Evolutionary conservation across 1,140 invertebrate species (phyloP).

Genomic region (Drosophila funebris): DNA sequence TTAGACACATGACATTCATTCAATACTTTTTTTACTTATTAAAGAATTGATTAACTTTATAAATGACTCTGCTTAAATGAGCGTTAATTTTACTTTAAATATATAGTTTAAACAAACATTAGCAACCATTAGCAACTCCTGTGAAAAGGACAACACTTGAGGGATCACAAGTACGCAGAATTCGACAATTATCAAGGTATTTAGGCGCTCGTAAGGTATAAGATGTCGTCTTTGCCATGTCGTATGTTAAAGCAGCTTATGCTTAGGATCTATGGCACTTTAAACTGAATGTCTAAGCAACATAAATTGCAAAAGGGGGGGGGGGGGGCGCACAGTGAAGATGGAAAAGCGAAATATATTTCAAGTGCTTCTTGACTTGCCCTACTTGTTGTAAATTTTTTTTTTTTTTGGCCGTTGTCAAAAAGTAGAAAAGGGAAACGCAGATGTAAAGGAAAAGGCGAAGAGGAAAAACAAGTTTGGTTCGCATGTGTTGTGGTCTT

Average conservation of each 20-base stretch:
- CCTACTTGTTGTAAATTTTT: slow-evolving; percentile 70
- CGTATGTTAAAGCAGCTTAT: slow-evolving; percentile 61
- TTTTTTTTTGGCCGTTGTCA: no score
- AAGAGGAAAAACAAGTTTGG: slow-evolving; percentile 34
- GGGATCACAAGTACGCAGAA: neutral
- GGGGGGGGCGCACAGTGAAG: neutral
- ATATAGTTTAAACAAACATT: no score
- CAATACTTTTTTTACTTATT: no score
- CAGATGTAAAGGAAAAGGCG: neutral
- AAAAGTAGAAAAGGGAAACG: neutral
- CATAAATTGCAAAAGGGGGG: slow-evolving; percentile 42
- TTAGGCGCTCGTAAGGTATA: slow-evolving; percentile 4
- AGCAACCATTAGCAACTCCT: no score
- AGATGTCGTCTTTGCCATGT: neutral
- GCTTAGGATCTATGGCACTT: slow-evolving; percentile 30
- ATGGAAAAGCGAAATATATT: slow-evolving; percentile 50
- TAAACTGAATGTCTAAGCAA: slow-evolving; percentile 63
- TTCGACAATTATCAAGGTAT: slow-evolving; percentile 41
- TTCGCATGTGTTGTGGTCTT: slow-evolving; percentile 80
- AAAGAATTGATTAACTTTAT: no score
- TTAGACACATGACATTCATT: no score
- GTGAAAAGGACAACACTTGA: slow-evolving; percentile 24
- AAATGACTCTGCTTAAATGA: no score
- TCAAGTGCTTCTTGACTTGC: slow-evolving; percentile 73
- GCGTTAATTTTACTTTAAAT: no score